Conservation (phyloP, 2,888 invertebrate genomes). For the Linhomoeus sp. region DNA sequence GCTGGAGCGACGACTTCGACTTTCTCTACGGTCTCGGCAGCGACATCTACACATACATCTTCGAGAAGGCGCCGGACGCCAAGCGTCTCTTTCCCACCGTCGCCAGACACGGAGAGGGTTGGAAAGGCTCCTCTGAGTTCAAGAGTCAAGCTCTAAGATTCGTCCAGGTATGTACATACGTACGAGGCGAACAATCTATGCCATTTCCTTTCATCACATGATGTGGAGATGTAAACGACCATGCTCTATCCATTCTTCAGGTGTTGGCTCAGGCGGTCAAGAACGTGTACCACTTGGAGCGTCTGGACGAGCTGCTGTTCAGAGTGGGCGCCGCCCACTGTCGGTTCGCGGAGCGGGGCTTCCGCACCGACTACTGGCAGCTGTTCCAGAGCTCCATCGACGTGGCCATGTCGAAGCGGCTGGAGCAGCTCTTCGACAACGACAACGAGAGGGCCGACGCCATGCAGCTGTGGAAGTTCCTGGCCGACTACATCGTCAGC, state of each 20-base stretch:
- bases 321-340: conserved; percentile 18
- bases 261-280: conserved; percentile 19
- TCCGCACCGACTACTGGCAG: conserved; percentile 22
- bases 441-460: conserved; percentile 14
- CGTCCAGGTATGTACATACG: conserved; percentile 17
- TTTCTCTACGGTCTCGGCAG: conserved; percentile 19
- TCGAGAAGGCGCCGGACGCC: conserved; percentile 16
- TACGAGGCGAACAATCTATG: too few relatives aligned
- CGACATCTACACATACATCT: conserved; percentile 20
- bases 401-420: conserved; percentile 9
- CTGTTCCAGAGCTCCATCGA: conserved; percentile 15
- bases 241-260: conserved; percentile 11
- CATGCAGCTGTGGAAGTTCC: conserved; percentile 18
- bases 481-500: too few relatives aligned
- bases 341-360: conserved; percentile 18
- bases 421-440: conserved; percentile 11
- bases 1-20: conserved; percentile 24
- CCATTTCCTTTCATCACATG: too few relatives aligned
- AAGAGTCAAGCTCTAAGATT: conserved; percentile 18
- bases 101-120: conserved; percentile 13
- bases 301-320: conserved; percentile 12
- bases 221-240: too few relatives aligned
- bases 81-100: conserved; percentile 19
- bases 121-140: conserved; percentile 18
- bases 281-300: conserved; percentile 21